Percentiles rank a stretch among this genome's conserved stretches.
Conservation (phyloP, 2,797 vertebrate genomes). For the Ficedula albicollis region DNA sequence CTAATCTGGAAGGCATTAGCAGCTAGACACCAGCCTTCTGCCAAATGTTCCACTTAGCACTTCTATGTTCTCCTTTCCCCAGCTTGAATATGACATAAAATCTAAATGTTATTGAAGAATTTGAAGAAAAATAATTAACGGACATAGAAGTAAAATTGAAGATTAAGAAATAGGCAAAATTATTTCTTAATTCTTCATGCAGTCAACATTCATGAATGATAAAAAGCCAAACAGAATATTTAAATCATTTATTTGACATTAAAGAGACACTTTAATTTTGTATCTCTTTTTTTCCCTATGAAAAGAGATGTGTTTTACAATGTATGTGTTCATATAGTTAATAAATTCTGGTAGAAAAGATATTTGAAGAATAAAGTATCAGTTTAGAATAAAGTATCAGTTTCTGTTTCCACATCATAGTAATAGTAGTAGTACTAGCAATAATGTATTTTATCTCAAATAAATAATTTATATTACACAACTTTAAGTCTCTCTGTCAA, state of each 20-base stretch:
- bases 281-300: background rate
- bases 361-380: background rate
- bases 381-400: background rate
- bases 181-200: background rate
- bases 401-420: background rate
- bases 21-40: background rate
- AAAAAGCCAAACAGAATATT: background rate
- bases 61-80: background rate
- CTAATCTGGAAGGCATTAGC: constrained; percentile 27
- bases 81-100: background rate
- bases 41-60: background rate
- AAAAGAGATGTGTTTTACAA: background rate
- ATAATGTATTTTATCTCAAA: background rate
- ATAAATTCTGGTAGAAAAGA: background rate
- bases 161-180: background rate
- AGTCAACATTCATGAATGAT: background rate
- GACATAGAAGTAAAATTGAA: background rate
- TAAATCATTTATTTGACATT: background rate
- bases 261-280: background rate
- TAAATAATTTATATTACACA: background rate
- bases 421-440: background rate
- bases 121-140: background rate
- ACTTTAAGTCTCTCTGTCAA: background rate
- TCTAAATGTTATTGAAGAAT: background rate
- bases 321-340: background rate